Conservation (phyloP, 2,888 invertebrate genomes). For the Agrypnus murinus region DNA sequence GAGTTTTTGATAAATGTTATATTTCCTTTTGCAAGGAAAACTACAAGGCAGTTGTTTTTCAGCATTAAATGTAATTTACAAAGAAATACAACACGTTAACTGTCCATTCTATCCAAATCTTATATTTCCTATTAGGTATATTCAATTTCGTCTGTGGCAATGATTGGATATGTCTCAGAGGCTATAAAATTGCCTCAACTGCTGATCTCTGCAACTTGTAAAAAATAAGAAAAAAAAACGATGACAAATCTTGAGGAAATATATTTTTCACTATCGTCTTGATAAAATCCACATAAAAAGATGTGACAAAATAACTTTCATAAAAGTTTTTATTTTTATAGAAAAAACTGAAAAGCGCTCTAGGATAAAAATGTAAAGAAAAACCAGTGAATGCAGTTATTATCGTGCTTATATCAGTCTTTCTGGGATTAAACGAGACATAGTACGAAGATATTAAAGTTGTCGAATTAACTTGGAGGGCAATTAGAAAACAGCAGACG, state of each 20-base stretch:
- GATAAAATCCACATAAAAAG: background rate
- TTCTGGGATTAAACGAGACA: slow-evolving; percentile 8
- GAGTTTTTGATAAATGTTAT: too few species aligned
- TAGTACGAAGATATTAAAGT: slow-evolving; percentile 1
- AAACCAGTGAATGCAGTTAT: background rate
- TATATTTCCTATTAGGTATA: background rate
- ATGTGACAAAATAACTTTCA: too few species aligned
- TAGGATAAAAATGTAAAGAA: background rate
- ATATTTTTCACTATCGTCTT: background rate
- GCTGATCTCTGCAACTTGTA: background rate
- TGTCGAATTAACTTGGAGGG: slow-evolving; percentile 13
- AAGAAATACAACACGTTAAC: background rate
- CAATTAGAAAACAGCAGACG: slow-evolving; percentile 25
- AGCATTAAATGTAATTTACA: too few species aligned
- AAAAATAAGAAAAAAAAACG: too few species aligned
- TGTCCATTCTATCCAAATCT: slow-evolving; percentile 1
- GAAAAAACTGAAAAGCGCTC: background rate
- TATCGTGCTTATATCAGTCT: slow-evolving; percentile 5
- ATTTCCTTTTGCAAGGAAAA: too few species aligned
- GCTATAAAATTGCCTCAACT: background rate
- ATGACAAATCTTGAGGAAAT: too few species aligned
- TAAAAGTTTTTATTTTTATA: background rate
- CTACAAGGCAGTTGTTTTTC: too few species aligned
- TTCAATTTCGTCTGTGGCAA: background rate
- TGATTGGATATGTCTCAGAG: slow-evolving; percentile 6